Conservation (phyloP, 2,888 invertebrate genomes). For the Smittia sp. region DNA sequence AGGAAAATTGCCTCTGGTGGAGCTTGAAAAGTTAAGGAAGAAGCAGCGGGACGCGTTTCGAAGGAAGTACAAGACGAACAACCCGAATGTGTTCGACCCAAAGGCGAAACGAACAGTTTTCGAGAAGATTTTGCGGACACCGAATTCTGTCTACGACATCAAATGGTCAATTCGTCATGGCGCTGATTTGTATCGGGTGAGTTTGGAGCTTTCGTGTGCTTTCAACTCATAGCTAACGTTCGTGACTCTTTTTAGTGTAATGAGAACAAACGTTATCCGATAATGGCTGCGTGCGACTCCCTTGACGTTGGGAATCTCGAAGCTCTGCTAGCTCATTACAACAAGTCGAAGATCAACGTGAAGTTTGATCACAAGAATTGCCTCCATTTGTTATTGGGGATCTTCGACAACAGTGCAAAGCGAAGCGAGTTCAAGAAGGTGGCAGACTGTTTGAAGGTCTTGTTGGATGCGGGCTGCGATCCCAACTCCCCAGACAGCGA, state of each 20-base stretch:
- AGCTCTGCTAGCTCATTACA: neutral
- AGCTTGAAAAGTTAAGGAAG: neutral
- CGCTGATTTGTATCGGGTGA: slow-evolving; percentile 25
- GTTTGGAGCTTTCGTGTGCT: too few relatives aligned
- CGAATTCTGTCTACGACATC: neutral
- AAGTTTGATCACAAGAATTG: slow-evolving; percentile 17
- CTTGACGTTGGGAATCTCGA: neutral
- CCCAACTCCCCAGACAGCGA: slow-evolving; percentile 12
- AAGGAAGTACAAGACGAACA: neutral
- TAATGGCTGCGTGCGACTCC: slow-evolving; percentile 18
- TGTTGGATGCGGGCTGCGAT: neutral
- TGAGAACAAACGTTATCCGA: slow-evolving; percentile 25
- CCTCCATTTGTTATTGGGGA: slow-evolving; percentile 1
- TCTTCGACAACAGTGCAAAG: neutral
- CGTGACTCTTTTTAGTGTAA: neutral
- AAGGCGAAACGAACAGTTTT: neutral
- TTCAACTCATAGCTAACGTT: neutral
- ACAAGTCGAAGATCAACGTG: neutral
- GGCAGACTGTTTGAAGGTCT: slow-evolving; percentile 1
- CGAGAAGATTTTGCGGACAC: slow-evolving; percentile 2
- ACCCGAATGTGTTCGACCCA: slow-evolving; percentile 1
- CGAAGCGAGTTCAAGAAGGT: slow-evolving; percentile 42
- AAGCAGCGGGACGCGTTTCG: neutral
- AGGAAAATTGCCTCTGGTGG: neutral
- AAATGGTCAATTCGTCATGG: slow-evolving; percentile 20